Evolutionary conservation across 2,797 vertebrate genomes (phyloP).

Genomic region (Liasis olivaceus): DNA sequence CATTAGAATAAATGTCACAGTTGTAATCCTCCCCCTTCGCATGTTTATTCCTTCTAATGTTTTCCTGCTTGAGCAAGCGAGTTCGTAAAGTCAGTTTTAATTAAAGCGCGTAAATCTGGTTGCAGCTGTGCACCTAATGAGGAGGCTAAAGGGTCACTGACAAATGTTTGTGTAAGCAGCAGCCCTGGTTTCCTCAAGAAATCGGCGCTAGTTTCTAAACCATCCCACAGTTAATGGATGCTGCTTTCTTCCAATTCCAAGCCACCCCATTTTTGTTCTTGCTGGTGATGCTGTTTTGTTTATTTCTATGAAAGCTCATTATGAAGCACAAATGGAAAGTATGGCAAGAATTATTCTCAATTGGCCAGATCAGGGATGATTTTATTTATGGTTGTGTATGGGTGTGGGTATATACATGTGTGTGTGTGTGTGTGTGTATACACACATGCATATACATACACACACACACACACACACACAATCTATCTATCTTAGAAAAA

Average conservation of each 20-base stretch:
- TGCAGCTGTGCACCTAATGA: conserved; percentile 57
- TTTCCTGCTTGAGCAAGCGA: conserved; percentile 68
- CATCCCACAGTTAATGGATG: conserved; percentile 35
- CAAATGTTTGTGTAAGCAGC: conserved; percentile 27
- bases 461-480: not conserved
- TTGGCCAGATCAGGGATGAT: not conserved
- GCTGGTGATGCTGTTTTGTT: not conserved
- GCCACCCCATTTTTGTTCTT: not conserved
- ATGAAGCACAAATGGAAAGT: conserved; percentile 31
- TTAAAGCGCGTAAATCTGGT: conserved; percentile 66
- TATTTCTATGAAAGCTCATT: conserved; percentile 17
- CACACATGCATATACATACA: not conserved
- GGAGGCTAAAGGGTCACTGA: conserved; percentile 43
- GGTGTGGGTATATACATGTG: not conserved
- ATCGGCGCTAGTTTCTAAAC: conserved; percentile 16
- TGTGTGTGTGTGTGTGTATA: not conserved
- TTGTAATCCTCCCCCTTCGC: conserved; percentile 57
- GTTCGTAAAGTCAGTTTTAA: conserved; percentile 71
- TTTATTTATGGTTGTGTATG: not conserved
- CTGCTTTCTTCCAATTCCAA: conserved; percentile 20
- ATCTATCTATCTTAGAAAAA: fast-evolving
- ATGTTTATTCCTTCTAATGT: conserved; percentile 70
- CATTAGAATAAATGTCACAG: conserved; percentile 71
- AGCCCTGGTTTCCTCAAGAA: conserved; percentile 8
- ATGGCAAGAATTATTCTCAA: fast-evolving